phyloP scores from a whole-genome alignment of 2,888 invertebrate genomes.

The Drosophila crucigera region DNA sequence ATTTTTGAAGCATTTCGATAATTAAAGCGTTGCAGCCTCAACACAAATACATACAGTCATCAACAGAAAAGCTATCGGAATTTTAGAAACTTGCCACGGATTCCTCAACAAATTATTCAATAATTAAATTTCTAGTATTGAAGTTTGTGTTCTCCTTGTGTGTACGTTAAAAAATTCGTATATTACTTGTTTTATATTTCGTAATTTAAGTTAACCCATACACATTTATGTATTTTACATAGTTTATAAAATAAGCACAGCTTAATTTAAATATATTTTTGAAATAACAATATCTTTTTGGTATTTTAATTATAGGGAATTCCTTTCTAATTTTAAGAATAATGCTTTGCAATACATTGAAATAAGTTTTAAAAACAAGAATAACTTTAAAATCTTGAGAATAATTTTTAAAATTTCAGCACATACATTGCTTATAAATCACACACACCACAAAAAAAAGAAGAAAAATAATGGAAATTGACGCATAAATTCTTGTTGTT shows the following conservation, averaged over 20 bases:
- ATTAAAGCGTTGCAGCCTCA: slow-evolving; percentile 38
- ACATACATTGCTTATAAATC: slow-evolving; percentile 17
- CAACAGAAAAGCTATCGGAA: background rate
- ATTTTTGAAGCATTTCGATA: slow-evolving; percentile 56
- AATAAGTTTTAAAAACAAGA: background rate
- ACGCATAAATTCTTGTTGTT: slow-evolving; percentile 41
- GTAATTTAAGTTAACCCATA: background rate
- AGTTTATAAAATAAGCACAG: background rate
- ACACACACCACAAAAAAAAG: slow-evolving; percentile 9
- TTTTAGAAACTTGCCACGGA: background rate
- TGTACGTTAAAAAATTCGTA: background rate
- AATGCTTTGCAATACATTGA: background rate
- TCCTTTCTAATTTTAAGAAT: background rate
- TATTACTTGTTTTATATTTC: background rate
- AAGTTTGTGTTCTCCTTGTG: no score
- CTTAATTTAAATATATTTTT: no score
- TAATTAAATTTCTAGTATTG: no score
- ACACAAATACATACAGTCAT: background rate
- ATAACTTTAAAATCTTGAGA: background rate
- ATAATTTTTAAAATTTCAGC: background rate
- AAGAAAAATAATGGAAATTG: slow-evolving; percentile 29
- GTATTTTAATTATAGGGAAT: background rate
- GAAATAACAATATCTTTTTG: background rate
- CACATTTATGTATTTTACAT: background rate
- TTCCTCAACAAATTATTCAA: no score